These are phyloP conservation scores for Akabosia matsudoensis DNA, from an alignment of 1,140 invertebrate species.

Conservation along the genomic window DNA sequence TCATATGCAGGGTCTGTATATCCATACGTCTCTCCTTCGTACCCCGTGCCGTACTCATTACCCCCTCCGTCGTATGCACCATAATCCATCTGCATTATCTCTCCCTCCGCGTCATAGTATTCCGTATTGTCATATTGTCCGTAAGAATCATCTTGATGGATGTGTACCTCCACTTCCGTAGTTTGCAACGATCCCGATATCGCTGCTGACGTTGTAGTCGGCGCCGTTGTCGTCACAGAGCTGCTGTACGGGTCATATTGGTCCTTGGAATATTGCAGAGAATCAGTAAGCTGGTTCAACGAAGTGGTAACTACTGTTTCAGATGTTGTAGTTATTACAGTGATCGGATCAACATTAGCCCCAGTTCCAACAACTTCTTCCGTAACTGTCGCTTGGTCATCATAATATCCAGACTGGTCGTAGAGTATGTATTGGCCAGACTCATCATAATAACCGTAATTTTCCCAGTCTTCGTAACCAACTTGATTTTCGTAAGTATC, in stretches of 20 bases:
- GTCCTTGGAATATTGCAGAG: conserved; percentile 20
- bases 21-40: not conserved
- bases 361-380: conserved; percentile 3
- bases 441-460: conserved; percentile 46
- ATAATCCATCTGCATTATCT: not conserved
- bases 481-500: conserved; percentile 37
- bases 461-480: conserved; percentile 41
- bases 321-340: conserved; percentile 1
- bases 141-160: conserved; percentile 1
- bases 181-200: not conserved
- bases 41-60: not conserved
- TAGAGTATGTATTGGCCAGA: conserved; percentile 43
- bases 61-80: not conserved
- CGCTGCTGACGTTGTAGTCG: not conserved
- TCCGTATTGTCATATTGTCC: conserved; percentile 20
- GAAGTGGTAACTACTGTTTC: not conserved
- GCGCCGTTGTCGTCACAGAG: not conserved
- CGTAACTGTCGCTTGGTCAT: conserved; percentile 20
- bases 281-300: not conserved
- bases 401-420: conserved; percentile 41
- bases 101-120: conserved; percentile 25
- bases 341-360: not conserved
- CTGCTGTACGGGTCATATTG: conserved; percentile 1
- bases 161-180: not conserved
- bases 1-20: not conserved